phyloP scores from a whole-genome alignment of 2,888 invertebrate genomes.

The Xylocampa areola region DNA sequence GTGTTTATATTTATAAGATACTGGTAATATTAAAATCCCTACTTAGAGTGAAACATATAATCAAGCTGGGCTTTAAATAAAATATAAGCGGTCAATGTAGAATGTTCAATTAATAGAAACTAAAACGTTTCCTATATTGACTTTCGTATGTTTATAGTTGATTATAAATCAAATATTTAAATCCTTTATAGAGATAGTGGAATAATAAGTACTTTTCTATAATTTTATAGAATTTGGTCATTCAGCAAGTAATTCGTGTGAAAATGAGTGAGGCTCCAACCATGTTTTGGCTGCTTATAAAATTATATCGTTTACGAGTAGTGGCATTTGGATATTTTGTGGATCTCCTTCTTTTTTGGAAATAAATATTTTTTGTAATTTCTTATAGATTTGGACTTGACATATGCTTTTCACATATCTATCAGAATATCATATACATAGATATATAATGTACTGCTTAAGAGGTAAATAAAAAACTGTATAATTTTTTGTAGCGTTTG shows the following conservation, averaged over 20 bases:
- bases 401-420: slow-evolving; percentile 53
- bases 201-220: slow-evolving; percentile 21
- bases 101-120: slow-evolving; percentile 66
- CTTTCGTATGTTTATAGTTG: slow-evolving; percentile 29
- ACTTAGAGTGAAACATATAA: slow-evolving; percentile 38
- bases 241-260: slow-evolving; percentile 12
- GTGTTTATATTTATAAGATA: not conserved
- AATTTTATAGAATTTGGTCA: slow-evolving; percentile 4
- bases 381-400: slow-evolving; percentile 33
- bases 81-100: slow-evolving; percentile 59
- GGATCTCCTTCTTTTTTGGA: slow-evolving; percentile 24
- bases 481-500: slow-evolving; percentile 64
- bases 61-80: slow-evolving; percentile 67
- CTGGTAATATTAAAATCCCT: slow-evolving; percentile 13
- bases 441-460: slow-evolving; percentile 36
- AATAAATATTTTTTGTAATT: slow-evolving; percentile 18
- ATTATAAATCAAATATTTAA: slow-evolving; percentile 34
- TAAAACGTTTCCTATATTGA: slow-evolving; percentile 16
- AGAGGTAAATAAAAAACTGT: slow-evolving; percentile 43
- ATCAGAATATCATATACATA: slow-evolving; percentile 49
- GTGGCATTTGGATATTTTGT: slow-evolving; percentile 25
- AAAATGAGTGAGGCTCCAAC: slow-evolving; percentile 22
- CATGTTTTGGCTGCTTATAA: slow-evolving; percentile 16
- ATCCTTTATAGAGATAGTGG: slow-evolving; percentile 12
- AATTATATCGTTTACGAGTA: no score